Percentiles rank a stretch among this genome's conserved stretches.
phyloP scores from a whole-genome alignment of 2,888 invertebrate species.

The Chrysolina haemoptera region DNA sequence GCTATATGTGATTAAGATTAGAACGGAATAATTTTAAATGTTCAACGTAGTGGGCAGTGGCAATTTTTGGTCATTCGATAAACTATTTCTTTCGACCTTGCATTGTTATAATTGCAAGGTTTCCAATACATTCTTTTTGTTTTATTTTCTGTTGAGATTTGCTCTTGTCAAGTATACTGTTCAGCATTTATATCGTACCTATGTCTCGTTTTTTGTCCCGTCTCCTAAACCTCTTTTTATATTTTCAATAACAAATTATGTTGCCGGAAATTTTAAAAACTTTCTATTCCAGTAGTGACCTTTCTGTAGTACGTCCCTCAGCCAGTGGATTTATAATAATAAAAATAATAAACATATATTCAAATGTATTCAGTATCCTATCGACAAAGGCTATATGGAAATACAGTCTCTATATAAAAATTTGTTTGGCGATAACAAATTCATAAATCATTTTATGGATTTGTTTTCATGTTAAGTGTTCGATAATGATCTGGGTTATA shows the following conservation, averaged over 20 bases:
- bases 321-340: background rate
- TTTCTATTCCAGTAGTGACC: slow-evolving; percentile 4
- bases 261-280: background rate
- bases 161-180: too few species aligned
- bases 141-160: too few species aligned
- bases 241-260: background rate
- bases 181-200: too few species aligned
- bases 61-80: background rate
- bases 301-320: background rate
- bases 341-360: slow-evolving; percentile 10
- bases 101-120: background rate
- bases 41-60: background rate
- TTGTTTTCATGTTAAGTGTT: background rate
- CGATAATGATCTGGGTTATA: background rate
- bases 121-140: background rate
- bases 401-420: background rate
- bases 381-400: slow-evolving; percentile 15
- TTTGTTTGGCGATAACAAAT: background rate
- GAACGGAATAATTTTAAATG: background rate
- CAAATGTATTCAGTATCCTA: slow-evolving; percentile 14
- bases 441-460: background rate
- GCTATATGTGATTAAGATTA: too few species aligned
- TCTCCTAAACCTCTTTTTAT: background rate
- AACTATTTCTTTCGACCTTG: background rate
- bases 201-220: too few species aligned